phyloP scores from a whole-genome alignment of 2,888 invertebrate genomes.

The Anoplius nigerrimus region DNA sequence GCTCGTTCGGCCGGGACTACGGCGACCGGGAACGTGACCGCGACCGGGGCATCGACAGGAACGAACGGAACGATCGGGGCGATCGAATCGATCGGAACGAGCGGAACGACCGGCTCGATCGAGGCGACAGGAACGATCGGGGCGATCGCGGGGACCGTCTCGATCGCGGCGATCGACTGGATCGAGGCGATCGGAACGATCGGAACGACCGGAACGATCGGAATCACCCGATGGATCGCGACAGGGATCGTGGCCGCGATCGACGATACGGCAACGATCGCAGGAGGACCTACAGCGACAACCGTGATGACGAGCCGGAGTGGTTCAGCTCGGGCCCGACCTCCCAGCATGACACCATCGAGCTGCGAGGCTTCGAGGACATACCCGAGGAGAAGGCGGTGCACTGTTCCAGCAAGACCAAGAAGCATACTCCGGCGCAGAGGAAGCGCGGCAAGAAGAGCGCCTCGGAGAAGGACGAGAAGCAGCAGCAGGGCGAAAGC shows the following conservation, averaged over 20 bases:
- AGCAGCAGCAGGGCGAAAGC: slow-evolving; percentile 42
- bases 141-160: no score
- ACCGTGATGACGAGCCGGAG: slow-evolving; percentile 88
- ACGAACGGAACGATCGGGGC: no score
- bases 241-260: slow-evolving; percentile 76
- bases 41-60: slow-evolving; percentile 48
- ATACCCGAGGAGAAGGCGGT: slow-evolving; percentile 74
- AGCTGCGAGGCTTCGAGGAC: slow-evolving; percentile 94
- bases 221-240: slow-evolving; percentile 67
- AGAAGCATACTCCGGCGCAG: slow-evolving; percentile 74
- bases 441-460: slow-evolving; percentile 75
- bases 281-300: slow-evolving; percentile 76
- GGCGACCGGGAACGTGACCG: slow-evolving; percentile 67
- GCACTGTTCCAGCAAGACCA: slow-evolving; percentile 59
- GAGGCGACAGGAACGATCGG: no score
- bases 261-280: slow-evolving; percentile 77
- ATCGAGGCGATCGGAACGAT: slow-evolving; percentile 63
- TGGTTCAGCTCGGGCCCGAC: slow-evolving; percentile 94
- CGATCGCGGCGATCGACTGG: slow-evolving; percentile 39
- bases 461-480: slow-evolving; percentile 72
- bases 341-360: slow-evolving; percentile 94
- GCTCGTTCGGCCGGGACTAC: slow-evolving; percentile 78
- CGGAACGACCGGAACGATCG: slow-evolving; percentile 61
- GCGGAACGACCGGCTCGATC: no score
- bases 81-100: no score